Conservation (phyloP, 2,888 invertebrate genomes). For the Xestia xanthographa region DNA sequence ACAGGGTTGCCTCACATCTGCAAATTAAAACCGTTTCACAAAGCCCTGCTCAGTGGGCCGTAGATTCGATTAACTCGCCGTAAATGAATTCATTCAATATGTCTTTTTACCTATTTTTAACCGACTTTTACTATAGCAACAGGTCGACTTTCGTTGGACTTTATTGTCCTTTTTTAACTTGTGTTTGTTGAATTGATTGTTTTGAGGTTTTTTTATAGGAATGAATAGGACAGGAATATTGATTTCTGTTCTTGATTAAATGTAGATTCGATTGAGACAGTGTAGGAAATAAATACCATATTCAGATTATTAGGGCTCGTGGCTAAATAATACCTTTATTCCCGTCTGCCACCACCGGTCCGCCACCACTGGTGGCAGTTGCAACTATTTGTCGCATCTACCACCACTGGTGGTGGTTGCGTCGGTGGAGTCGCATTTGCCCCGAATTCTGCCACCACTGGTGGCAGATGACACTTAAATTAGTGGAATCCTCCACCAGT, state of each 20-base stretch:
- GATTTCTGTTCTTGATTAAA: constrained; percentile 16
- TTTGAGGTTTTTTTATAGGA: background rate
- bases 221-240: background rate
- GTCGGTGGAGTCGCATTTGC: too few species aligned
- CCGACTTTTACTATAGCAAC: constrained; percentile 54
- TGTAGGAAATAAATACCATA: background rate
- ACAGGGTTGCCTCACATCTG: constrained; percentile 53
- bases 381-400: too few species aligned
- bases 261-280: background rate
- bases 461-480: too few species aligned
- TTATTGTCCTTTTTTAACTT: constrained; percentile 40
- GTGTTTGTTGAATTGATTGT: constrained; percentile 31
- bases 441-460: too few species aligned
- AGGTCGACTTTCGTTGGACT: constrained; percentile 49
- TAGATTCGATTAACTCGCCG: constrained; percentile 69
- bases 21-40: constrained; percentile 70
- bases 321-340: too few species aligned
- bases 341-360: too few species aligned
- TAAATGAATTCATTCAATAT: constrained; percentile 64
- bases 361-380: too few species aligned
- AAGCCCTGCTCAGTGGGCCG: constrained; percentile 66
- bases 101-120: constrained; percentile 62
- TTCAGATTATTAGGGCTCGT: background rate
- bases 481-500: too few species aligned
- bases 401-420: too few species aligned